Conservation (phyloP, 2,888 invertebrate species). For the Hyposoter dolosus region DNA sequence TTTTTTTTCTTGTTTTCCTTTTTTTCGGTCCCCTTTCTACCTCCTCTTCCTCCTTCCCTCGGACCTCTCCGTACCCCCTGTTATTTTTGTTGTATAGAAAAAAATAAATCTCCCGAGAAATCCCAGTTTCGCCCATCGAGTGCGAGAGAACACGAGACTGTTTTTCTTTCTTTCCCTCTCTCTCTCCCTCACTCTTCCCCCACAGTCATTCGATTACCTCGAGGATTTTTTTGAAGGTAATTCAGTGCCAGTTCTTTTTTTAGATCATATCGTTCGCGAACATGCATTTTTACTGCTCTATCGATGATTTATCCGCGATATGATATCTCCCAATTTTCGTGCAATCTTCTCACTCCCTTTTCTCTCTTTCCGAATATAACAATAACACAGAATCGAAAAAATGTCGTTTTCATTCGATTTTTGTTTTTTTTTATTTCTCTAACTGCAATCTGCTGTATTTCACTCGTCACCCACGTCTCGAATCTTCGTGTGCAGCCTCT, state of each 20-base stretch:
- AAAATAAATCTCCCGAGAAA: constrained; percentile 19
- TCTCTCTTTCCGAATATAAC: neutral
- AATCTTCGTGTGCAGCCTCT: constrained; percentile 11
- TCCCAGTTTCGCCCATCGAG: constrained; percentile 25
- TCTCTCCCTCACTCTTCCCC: neutral
- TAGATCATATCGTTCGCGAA: neutral
- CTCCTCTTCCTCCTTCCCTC: neutral
- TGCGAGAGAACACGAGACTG: constrained; percentile 49
- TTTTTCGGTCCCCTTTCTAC: neutral
- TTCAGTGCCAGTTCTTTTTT: constrained; percentile 10
- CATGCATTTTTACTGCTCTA: neutral
- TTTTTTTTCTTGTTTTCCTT: constrained; percentile 14
- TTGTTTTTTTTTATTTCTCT: constrained; percentile 15
- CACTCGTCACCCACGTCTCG: constrained; percentile 23
- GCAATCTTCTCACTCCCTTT: neutral
- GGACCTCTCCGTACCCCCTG: neutral
- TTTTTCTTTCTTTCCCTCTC: neutral
- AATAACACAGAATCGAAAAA: neutral
- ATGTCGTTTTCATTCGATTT: neutral
- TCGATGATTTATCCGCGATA: constrained; percentile 3
- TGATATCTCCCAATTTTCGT: constrained; percentile 1
- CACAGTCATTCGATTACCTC: constrained; percentile 12
- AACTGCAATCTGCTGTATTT: constrained; percentile 8
- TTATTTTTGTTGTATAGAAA: constrained; percentile 11
- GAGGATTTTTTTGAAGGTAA: constrained; percentile 45